Evolutionary conservation across 2,113 vertebrate species (phyloP).

Genomic region (Cepphus grylle): DNA sequence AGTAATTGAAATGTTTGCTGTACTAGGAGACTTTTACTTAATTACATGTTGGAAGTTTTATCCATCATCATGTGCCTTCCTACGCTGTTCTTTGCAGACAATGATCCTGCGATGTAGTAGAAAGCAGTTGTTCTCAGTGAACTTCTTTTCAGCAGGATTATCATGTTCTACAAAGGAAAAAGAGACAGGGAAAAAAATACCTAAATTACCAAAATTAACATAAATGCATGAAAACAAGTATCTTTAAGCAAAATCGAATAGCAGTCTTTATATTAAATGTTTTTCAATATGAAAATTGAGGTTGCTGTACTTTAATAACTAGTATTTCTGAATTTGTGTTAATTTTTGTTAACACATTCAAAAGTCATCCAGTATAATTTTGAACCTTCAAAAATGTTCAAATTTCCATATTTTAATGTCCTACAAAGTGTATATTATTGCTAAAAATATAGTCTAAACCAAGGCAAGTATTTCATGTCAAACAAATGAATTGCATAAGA

Average conservation of each 20-base stretch:
- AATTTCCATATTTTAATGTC: not conserved
- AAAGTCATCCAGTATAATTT: not conserved
- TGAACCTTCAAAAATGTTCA: not conserved
- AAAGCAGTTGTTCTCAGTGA: not conserved
- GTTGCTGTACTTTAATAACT: not conserved
- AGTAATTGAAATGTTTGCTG: not conserved
- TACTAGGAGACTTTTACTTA: not conserved
- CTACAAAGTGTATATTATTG: not conserved
- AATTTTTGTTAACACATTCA: not conserved
- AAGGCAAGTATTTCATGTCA: not conserved
- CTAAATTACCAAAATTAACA: not conserved
- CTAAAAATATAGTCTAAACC: not conserved
- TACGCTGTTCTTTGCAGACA: not conserved
- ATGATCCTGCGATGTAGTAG: not conserved
- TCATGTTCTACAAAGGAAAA: not conserved
- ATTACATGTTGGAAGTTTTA: not conserved
- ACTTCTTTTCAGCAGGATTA: not conserved
- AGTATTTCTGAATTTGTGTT: not conserved
- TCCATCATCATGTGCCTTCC: not conserved
- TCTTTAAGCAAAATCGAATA: not conserved
- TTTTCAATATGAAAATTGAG: not conserved
- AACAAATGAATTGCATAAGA: not conserved
- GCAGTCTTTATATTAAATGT: not conserved
- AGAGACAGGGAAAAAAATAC: not conserved
- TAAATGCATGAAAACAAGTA: not conserved